Evolutionary conservation across 2,113 vertebrate species (phyloP), one percentile per base, ranked within the genome.

Genomic region (Copsychus sechellarum): DNA sequence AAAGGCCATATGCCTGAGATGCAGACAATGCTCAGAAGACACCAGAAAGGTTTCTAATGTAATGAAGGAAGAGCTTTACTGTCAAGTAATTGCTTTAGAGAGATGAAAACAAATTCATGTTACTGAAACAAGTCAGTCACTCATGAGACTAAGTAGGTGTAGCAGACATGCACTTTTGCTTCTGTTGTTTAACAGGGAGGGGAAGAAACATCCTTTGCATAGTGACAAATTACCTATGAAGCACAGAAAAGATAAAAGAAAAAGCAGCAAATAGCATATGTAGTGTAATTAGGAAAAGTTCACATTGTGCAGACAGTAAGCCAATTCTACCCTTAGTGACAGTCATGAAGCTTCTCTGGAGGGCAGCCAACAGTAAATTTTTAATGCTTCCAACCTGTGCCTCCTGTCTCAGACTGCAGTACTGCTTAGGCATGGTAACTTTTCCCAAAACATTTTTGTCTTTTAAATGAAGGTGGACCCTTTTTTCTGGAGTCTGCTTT

Each of bases 81-180:
- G 61, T 80, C 84, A 91, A 91, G 48, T 82, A 96, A 96, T 96
- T 96, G 71, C 84, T 93, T 91, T 79, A 81, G 79, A 91, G 83
- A 95, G 65, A 94, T 77, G 54, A 93, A 96, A 94, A 95, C 74
- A 96, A 90, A 95, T 67, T 74, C 24, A 51, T 36, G 43, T 8
- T 66, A 53, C 54, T 81, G 88, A 85, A 89, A 60, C 73, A 85
- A 94, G 42, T 85, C 88, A 94, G 77, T 87, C 86, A 77, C 78
- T 94, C 3, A 6, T 88, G 84, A 23, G 26, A 90, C 74, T 90
- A 94, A 74, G 81, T 80, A 93, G 78, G 62, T 87, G 78, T 81
- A 92, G 51, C 56, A 88, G 71, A 81, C 64, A 5, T 80, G 61
- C 19, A 47, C 43, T 57, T 90, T 83, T 92, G 31, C 51, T 73